Conservation (phyloP, 2,888 invertebrate species). For the Drosophila atripex region DNA sequence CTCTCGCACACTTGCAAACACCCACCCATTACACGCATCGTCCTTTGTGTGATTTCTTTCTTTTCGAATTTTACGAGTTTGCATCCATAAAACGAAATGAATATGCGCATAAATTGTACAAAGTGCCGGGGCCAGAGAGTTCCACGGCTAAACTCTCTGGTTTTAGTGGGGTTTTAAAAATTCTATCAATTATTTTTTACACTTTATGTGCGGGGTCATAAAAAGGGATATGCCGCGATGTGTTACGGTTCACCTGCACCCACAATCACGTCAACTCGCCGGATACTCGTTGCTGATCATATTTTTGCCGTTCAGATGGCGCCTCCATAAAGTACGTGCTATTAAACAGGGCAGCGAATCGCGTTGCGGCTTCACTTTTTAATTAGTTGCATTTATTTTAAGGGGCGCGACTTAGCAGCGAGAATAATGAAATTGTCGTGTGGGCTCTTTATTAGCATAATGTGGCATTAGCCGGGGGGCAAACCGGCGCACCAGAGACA, state of each 20-base stretch:
- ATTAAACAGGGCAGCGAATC: slow-evolving; percentile 19
- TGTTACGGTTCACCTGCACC: slow-evolving; percentile 29
- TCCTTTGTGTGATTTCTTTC: slow-evolving; percentile 70
- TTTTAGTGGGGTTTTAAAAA: slow-evolving; percentile 66
- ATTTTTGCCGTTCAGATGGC: slow-evolving; percentile 10
- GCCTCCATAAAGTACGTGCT: slow-evolving; percentile 31
- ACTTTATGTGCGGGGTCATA: slow-evolving; percentile 61
- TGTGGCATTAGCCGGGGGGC: slow-evolving; percentile 39
- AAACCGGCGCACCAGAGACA: background rate
- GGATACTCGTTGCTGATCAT: slow-evolving; percentile 29
- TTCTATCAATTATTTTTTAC: slow-evolving; percentile 78
- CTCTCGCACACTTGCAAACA: slow-evolving; percentile 36
- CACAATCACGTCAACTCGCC: slow-evolving; percentile 22
- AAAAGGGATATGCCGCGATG: slow-evolving; percentile 42
- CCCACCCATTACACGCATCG: slow-evolving; percentile 20
- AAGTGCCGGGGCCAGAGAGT: slow-evolving; percentile 39
- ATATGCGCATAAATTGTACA: slow-evolving; percentile 71
- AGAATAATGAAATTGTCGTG: slow-evolving; percentile 71
- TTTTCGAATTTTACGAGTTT: slow-evolving; percentile 72
- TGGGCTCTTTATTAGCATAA: slow-evolving; percentile 70
- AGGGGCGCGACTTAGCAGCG: slow-evolving; percentile 24
- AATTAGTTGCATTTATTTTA: slow-evolving; percentile 61
- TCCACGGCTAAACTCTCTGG: slow-evolving; percentile 36
- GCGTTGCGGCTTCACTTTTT: slow-evolving; percentile 46
- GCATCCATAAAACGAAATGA: slow-evolving; percentile 73